Percentiles rank a stretch among this genome's conserved stretches.
These are phyloP conservation scores for Semnornis frantzii DNA, from an alignment of 2,113 vertebrate species.

Conservation along the genomic window DNA sequence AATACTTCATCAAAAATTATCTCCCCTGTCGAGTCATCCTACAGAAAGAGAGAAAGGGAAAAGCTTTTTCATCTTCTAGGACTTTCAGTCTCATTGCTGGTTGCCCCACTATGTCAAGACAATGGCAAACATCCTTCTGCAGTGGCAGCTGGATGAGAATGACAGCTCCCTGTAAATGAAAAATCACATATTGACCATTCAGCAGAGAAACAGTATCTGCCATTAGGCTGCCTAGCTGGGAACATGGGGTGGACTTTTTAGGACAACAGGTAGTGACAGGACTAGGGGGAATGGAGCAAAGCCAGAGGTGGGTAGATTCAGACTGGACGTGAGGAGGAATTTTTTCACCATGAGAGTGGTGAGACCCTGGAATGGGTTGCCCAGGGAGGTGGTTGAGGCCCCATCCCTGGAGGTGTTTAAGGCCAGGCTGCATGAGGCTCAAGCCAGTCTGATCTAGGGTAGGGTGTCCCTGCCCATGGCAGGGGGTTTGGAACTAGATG, in stretches of 20 bases:
- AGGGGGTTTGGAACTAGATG: no score
- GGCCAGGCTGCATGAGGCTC: no score
- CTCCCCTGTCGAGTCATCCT: conserved; percentile 97
- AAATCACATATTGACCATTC: neutral
- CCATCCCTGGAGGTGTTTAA: no score
- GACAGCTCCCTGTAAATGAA: neutral
- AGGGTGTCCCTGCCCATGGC: no score
- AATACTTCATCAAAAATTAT: conserved; percentile 98
- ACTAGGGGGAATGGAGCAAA: no score
- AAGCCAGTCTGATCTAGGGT: no score
- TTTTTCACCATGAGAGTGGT: no score
- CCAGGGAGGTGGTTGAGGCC: no score
- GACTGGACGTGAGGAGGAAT: no score
- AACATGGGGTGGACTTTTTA: neutral
- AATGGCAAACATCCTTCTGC: neutral
- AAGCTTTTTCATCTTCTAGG: neutral
- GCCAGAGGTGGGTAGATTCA: no score
- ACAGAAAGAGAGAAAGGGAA: conserved; percentile 12
- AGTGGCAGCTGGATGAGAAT: neutral
- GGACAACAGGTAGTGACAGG: no score
- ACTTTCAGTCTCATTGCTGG: neutral
- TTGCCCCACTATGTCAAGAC: rapidly evolving
- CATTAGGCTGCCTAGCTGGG: neutral
- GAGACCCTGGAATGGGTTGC: no score
- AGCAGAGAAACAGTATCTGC: neutral